Evolutionary conservation across 2,797 vertebrate genomes (phyloP), one percentile per base, ranked within the genome.

Genomic region (Phataginus tricuspis): DNA sequence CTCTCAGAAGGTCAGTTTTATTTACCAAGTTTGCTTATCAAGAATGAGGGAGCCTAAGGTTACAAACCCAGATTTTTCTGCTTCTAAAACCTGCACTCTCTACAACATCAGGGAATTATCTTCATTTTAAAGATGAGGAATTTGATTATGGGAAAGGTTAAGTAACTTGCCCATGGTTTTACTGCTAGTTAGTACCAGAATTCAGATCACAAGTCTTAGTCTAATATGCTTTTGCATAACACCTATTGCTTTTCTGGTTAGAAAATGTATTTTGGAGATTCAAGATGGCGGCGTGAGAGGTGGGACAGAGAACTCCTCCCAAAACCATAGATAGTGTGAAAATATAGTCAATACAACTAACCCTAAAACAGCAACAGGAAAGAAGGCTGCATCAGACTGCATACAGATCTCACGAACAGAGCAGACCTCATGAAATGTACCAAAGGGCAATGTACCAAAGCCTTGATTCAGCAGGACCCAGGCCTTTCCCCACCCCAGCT

Each of bases 1-100:
- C 18, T 78, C 39, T 95, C 37, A 94, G 51, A 92, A 72, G 45
- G 84, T 88, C 51, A 77, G 21, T 85, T 90, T 80, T 87, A 34
- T 86, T 96, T 79, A 79, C n/a, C 6, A 34, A 71, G 51, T 19
- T 82, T 4, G 34, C 71, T 66, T 55, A 42, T 51, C 9, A 45
- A 88, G 61, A 85, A 85, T 21, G 66, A 88, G 53, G 49, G 49
- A 69, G 25, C 7, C 29, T 23, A 75, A 61, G 53, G 12, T 23
- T 83, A 86, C 59, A 92, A 83, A 61, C 9, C 4, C 19, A 42
- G 64, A 57, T 78, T 71, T 69, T 66, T 71, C n/a, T 66, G 49
- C 9, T 80, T 37, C 66, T 95, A 27, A 80, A 90, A 74, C 42
- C 7, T 15, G 66, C 3, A 23, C 14, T 68, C 31, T 77, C n/a